phyloP scores from a whole-genome alignment of 1,140 invertebrate species.

The Caenorhabditis tropicalis region DNA sequence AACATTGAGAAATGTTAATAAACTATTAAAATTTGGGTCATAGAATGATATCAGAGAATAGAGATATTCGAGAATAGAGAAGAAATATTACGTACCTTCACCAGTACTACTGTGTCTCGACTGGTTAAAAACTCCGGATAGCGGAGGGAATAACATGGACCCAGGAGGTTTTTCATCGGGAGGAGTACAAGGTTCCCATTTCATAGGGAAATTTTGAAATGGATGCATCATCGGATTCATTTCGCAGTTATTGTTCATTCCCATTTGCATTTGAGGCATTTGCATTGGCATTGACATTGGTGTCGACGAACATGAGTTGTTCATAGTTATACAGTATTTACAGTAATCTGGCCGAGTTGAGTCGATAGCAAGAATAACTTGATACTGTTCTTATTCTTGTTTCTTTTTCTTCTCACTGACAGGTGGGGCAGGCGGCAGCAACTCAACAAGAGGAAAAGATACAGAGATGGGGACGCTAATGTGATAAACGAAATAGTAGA shows the following conservation, averaged over 20 bases:
- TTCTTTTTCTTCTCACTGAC: conserved; percentile 12
- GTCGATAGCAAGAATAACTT: background rate
- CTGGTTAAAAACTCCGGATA: background rate
- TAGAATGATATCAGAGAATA: too few relatives aligned
- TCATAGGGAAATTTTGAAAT: background rate
- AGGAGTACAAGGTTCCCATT: conserved; percentile 32
- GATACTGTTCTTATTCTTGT: conserved; percentile 36
- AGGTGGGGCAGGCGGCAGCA: conserved; percentile 36
- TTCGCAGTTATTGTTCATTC: background rate
- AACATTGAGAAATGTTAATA: background rate
- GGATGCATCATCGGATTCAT: conserved; percentile 29
- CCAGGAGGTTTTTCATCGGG: background rate
- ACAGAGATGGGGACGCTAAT: conserved; percentile 30
- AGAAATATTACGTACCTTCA: background rate
- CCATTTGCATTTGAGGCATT: background rate
- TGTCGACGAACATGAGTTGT: background rate
- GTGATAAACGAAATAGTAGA: conserved; percentile 36
- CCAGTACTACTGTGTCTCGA: conserved; percentile 18
- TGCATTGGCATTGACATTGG: background rate
- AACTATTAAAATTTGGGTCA: background rate
- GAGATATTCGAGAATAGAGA: too few relatives aligned
- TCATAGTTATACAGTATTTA: conserved; percentile 33
- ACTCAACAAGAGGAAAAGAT: conserved; percentile 24
- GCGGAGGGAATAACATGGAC: background rate
- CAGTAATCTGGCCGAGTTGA: background rate